Conservation (phyloP, 1,140 invertebrate species). For the Panagrolaimus sp. region DNA sequence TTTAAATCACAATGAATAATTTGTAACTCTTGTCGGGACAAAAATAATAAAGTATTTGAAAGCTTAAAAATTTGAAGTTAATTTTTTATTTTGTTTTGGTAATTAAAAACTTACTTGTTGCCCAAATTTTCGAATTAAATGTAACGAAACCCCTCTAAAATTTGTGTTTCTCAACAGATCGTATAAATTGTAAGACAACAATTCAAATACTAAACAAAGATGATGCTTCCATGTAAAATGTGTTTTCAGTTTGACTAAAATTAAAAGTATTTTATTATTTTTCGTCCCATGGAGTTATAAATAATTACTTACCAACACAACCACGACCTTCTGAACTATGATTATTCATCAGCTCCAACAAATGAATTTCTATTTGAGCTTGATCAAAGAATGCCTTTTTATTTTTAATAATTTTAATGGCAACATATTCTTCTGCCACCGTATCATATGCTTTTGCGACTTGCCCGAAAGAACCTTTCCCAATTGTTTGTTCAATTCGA, state of each 20-base stretch:
- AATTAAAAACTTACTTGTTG: no score
- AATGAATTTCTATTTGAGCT: slow-evolving; percentile 98
- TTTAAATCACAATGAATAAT: slow-evolving; percentile 99
- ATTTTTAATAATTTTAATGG: slow-evolving; percentile 99
- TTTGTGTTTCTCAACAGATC: slow-evolving; percentile 98
- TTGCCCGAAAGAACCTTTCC: slow-evolving; percentile 95
- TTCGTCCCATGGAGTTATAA: neutral
- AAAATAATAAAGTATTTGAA: slow-evolving; percentile 93
- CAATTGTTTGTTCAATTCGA: slow-evolving; percentile 96
- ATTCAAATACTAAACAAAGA: slow-evolving; percentile 98
- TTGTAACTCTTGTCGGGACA: slow-evolving; percentile 95
- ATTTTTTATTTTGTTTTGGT: no score
- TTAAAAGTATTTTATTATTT: neutral
- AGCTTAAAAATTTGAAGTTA: slow-evolving; percentile 64
- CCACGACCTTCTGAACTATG: slow-evolving; percentile 96
- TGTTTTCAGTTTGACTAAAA: slow-evolving; percentile 93
- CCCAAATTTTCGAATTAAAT: slow-evolving; percentile 98
- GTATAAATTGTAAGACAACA: slow-evolving; percentile 98
- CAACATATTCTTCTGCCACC: slow-evolving; percentile 91
- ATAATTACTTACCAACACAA: slow-evolving; percentile 79
- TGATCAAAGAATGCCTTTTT: slow-evolving; percentile 99
- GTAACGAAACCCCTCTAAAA: slow-evolving; percentile 96
- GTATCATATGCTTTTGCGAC: slow-evolving; percentile 95
- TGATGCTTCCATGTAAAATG: slow-evolving; percentile 99
- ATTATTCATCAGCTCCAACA: slow-evolving; percentile 98